Conservation (phyloP, 2,797 vertebrate genomes). For the Crax fasciolata region DNA sequence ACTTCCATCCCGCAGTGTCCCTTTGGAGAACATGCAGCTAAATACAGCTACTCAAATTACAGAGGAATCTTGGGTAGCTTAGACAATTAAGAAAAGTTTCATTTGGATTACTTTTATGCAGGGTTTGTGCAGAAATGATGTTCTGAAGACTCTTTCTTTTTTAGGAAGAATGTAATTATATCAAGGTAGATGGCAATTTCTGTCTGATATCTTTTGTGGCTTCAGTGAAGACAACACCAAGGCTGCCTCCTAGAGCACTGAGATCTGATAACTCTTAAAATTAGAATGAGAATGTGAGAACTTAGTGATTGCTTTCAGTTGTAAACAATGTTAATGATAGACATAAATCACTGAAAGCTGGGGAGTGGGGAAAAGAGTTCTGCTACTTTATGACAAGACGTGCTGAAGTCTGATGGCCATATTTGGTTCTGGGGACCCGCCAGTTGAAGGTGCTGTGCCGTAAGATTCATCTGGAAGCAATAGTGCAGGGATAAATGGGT, state of each 20-base stretch:
- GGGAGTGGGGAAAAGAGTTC: background rate
- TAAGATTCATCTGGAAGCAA: background rate
- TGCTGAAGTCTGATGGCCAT: accelerated
- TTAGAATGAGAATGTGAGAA: background rate
- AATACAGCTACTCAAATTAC: constrained; percentile 21
- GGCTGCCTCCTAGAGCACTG: background rate
- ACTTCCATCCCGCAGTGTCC: background rate
- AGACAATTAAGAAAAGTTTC: constrained; percentile 22
- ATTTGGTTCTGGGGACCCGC: background rate
- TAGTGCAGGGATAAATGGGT: constrained; percentile 18
- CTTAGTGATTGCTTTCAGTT: background rate
- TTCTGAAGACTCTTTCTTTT: background rate
- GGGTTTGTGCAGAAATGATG: background rate
- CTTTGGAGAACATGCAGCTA: constrained; percentile 27
- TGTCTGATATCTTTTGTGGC: background rate
- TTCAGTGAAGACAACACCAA: background rate
- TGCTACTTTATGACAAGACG: background rate
- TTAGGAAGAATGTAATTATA: background rate
- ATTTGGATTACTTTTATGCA: constrained; percentile 24
- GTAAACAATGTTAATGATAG: background rate
- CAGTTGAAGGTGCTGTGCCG: background rate
- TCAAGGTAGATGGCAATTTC: background rate
- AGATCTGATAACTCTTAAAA: background rate
- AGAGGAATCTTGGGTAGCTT: background rate
- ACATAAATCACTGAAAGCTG: background rate